Percentiles rank a stretch among this genome's conserved stretches.
Conservation (phyloP, 2,797 vertebrate genomes). For the Podarcis lilfordi region DNA sequence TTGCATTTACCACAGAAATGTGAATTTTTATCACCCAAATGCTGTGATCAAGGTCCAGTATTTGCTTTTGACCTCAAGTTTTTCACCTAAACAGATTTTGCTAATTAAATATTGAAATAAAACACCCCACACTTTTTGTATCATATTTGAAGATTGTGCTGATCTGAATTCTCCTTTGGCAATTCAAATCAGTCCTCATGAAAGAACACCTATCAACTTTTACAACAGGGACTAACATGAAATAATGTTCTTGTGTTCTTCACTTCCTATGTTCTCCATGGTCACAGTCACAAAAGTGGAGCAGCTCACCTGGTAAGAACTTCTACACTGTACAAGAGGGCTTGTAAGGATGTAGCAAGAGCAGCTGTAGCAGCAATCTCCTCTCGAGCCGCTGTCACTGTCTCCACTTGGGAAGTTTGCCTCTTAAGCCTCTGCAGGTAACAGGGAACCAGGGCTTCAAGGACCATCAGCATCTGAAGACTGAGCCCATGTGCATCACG, state of each 20-base stretch:
- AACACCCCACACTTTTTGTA: background rate
- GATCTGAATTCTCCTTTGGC: background rate
- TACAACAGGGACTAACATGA: background rate
- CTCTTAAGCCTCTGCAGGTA: slow-evolving; percentile 93
- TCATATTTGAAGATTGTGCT: background rate
- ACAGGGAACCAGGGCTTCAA: slow-evolving; percentile 96
- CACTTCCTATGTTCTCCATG: background rate
- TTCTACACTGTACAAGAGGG: slow-evolving; percentile 95
- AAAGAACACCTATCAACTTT: background rate
- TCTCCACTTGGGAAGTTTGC: slow-evolving; percentile 91
- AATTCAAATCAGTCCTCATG: background rate
- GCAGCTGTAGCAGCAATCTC: slow-evolving; percentile 95
- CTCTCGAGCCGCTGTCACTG: slow-evolving; percentile 91
- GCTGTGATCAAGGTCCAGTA: background rate
- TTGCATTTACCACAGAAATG: background rate
- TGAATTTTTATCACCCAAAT: background rate
- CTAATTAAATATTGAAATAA: background rate
- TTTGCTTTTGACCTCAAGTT: background rate
- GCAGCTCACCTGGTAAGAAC: slow-evolving; percentile 88
- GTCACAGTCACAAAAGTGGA: background rate
- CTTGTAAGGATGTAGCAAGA: slow-evolving; percentile 94
- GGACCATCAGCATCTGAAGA: slow-evolving; percentile 99
- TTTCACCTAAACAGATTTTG: background rate
- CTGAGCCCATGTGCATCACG: slow-evolving; percentile 71
- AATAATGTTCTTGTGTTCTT: background rate